These are phyloP conservation scores for Prosopocoilus inquinatus DNA, from an alignment of 2,888 invertebrate genomes.

Conservation along the genomic window DNA sequence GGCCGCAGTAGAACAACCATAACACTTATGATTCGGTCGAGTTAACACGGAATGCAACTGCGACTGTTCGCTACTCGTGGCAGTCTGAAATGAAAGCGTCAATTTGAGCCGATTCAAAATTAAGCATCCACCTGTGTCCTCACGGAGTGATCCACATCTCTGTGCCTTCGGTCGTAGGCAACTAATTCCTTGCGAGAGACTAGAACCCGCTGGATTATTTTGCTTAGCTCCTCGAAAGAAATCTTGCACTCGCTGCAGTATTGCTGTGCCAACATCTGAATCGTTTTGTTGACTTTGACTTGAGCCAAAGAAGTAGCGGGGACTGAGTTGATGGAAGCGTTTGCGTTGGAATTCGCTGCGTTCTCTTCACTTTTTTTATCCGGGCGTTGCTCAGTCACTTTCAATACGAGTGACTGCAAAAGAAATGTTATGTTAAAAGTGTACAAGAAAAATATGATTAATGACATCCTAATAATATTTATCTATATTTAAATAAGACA, in stretches of 20 bases:
- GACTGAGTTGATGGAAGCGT: constrained; percentile 27
- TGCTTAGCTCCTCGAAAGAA: constrained; percentile 92
- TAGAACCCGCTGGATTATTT: constrained; percentile 84
- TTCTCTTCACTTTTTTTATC: constrained; percentile 62
- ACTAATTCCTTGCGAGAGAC: constrained; percentile 90
- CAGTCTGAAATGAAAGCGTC: constrained; percentile 2
- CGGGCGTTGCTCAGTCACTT: constrained; percentile 82
- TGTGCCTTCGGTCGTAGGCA: constrained; percentile 83
- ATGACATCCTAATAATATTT: no score
- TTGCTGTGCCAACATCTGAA: constrained; percentile 90
- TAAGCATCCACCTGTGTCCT: constrained; percentile 12
- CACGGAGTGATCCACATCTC: constrained; percentile 54
- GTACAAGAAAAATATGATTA: no score
- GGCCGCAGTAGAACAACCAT: constrained; percentile 86
- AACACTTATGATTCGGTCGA: constrained; percentile 57
- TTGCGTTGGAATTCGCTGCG: constrained; percentile 26
- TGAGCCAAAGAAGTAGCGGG: constrained; percentile 39
- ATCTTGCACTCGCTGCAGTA: constrained; percentile 94
- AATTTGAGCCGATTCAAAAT: background rate
- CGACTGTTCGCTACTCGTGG: constrained; percentile 8
- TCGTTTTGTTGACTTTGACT: constrained; percentile 77
- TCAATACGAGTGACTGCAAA: constrained; percentile 68
- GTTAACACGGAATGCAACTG: constrained; percentile 10
- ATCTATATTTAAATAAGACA: no score
- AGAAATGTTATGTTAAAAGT: background rate